Evolutionary conservation across 2,888 invertebrate species (phyloP).

Genomic region (Monopis laevigella): DNA sequence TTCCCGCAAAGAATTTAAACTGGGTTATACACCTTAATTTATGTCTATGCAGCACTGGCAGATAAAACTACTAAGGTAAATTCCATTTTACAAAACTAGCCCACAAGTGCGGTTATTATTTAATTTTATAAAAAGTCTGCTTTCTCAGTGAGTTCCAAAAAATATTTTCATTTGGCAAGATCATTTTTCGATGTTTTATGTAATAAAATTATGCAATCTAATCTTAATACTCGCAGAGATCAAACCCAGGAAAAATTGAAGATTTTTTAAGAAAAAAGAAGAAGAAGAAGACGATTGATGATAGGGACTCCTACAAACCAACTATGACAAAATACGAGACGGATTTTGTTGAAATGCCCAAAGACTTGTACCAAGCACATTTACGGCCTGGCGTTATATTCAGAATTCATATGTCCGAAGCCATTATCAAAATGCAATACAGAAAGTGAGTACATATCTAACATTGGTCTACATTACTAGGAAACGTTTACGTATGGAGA

Average conservation of each 20-base stretch:
- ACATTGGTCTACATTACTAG: background rate
- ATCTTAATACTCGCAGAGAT: background rate
- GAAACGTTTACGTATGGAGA: background rate
- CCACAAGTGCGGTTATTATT: no score
- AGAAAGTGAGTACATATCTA: conserved; percentile 41
- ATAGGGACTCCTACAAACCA: background rate
- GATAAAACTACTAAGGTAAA: no score
- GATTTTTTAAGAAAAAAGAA: background rate
- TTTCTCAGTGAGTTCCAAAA: no score
- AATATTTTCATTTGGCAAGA: no score
- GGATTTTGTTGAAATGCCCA: conserved; percentile 49
- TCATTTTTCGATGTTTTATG: no score
- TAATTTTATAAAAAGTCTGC: no score
- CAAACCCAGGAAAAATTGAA: background rate
- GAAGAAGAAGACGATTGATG: background rate
- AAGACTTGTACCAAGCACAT: conserved; percentile 55
- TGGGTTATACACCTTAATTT: no score
- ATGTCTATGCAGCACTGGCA: no score
- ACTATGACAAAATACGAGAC: conserved; percentile 34
- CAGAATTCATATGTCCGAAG: conserved; percentile 57
- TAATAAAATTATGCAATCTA: no score
- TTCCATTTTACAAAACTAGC: no score
- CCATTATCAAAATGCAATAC: conserved; percentile 58
- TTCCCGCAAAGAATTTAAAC: no score
- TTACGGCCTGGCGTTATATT: conserved; percentile 53